Conservation (phyloP, 2,113 vertebrate species). For the Dendropsophus ebraccatus region DNA sequence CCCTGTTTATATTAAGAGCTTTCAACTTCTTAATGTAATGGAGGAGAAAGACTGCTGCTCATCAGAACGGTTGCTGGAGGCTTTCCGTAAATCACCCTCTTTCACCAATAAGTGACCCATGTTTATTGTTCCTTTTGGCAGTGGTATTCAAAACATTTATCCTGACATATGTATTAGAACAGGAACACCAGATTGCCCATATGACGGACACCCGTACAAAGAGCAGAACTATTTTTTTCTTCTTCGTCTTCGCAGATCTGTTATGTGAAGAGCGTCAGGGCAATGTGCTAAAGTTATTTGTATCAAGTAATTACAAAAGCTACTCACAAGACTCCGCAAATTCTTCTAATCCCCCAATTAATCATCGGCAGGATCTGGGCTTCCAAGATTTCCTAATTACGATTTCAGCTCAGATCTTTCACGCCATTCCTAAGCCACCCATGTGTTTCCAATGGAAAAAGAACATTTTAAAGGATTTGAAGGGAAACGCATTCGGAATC, state of each 20-base stretch:
- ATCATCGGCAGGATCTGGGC: conserved; percentile 13
- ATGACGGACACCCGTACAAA: background rate
- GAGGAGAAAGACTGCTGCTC: background rate
- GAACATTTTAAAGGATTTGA: no score
- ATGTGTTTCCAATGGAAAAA: background rate
- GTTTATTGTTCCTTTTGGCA: conserved; percentile 56
- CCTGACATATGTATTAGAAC: conserved; percentile 36
- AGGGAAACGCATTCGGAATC: no score
- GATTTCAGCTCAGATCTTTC: conserved; percentile 14
- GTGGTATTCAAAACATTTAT: conserved; percentile 54
- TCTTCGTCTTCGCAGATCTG: background rate
- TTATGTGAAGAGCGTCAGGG: background rate
- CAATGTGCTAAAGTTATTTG: background rate
- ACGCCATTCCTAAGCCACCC: background rate
- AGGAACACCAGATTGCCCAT: conserved; percentile 6
- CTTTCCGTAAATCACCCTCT: conserved; percentile 45
- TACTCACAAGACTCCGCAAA: conserved; percentile 22
- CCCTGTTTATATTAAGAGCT: conserved; percentile 47
- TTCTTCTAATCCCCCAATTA: conserved; percentile 42
- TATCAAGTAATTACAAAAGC: conserved; percentile 8
- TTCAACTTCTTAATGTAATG: conserved; percentile 48
- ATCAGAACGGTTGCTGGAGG: conserved; percentile 45
- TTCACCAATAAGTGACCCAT: conserved; percentile 44
- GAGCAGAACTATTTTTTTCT: background rate
- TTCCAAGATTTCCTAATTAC: conserved; percentile 5